phyloP scores from a whole-genome alignment of 2,113 vertebrate genomes.

The Rynchops niger region DNA sequence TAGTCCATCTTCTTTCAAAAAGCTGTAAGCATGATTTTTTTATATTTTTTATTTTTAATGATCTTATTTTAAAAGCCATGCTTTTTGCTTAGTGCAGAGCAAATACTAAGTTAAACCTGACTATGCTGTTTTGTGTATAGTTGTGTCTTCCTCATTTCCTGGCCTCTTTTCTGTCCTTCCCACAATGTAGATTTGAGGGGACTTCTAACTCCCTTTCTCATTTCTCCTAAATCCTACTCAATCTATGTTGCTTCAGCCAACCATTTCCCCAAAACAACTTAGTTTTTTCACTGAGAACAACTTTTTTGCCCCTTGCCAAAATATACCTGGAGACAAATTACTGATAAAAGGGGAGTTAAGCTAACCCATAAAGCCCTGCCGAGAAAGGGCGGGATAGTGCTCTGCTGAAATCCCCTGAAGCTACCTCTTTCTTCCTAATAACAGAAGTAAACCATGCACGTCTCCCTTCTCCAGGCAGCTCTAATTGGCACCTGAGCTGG shows the following conservation, averaged over 20 bases:
- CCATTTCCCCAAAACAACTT: neutral
- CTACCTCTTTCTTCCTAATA: neutral
- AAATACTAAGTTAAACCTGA: neutral
- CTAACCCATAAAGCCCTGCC: neutral
- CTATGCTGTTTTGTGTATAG: neutral
- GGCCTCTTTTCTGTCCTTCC: neutral
- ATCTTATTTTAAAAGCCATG: neutral
- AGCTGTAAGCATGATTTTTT: neutral
- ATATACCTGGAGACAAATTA: neutral
- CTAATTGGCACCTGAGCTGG: neutral
- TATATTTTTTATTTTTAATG: conserved; percentile 1
- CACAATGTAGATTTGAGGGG: neutral
- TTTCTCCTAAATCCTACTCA: neutral
- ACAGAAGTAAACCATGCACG: neutral
- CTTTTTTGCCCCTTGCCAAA: neutral
- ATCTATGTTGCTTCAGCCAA: neutral
- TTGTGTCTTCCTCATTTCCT: neutral
- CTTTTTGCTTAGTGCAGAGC: conserved; percentile 9
- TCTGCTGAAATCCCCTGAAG: neutral
- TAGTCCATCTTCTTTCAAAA: conserved; percentile 50
- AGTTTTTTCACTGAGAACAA: neutral
- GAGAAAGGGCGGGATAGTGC: neutral
- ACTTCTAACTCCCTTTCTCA: neutral
- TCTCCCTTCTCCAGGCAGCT: neutral
- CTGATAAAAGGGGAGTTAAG: neutral